A percentile compares a stretch with the other conserved stretches of the same genome.
Evolutionary conservation across 1,140 invertebrate genomes (phyloP).

Genomic region (Apolygus lucorum): DNA sequence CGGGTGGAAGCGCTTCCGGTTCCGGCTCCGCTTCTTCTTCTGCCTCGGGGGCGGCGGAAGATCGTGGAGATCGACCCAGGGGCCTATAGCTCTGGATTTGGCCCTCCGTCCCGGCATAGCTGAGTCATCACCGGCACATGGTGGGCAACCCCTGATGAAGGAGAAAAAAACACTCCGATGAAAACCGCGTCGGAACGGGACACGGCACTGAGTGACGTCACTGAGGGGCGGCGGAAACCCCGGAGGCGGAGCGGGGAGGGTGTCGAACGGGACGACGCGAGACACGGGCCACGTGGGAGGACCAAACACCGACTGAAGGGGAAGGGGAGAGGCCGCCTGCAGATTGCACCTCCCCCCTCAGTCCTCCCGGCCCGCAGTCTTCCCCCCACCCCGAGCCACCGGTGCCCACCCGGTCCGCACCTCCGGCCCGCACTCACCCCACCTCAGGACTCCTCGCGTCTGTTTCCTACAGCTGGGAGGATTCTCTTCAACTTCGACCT

Average conservation of each 20-base stretch:
- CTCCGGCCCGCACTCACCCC: background rate
- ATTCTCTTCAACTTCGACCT: no score
- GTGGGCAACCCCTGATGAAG: no score
- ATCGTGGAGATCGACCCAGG: constrained; percentile 17
- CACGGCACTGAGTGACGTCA: background rate
- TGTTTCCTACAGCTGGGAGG: no score
- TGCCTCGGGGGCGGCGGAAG: constrained; percentile 9
- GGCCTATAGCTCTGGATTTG: constrained; percentile 16
- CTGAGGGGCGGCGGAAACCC: background rate
- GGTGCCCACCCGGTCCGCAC: background rate
- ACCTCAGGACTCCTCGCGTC: no score
- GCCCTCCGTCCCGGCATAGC: constrained; percentile 20
- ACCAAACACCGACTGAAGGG: background rate
- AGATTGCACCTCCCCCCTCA: background rate
- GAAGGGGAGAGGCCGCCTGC: background rate
- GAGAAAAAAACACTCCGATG: no score
- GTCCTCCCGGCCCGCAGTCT: background rate
- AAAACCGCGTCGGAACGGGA: background rate
- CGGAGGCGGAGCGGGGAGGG: background rate
- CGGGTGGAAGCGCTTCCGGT: constrained; percentile 26
- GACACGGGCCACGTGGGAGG: background rate
- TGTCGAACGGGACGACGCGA: background rate
- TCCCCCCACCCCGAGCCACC: background rate
- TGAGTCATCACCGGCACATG: constrained; percentile 3
- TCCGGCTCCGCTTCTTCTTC: constrained; percentile 18